These are phyloP conservation scores for Colaptes auratus DNA, from an alignment of 2,113 vertebrate species.

Conservation along the genomic window DNA sequence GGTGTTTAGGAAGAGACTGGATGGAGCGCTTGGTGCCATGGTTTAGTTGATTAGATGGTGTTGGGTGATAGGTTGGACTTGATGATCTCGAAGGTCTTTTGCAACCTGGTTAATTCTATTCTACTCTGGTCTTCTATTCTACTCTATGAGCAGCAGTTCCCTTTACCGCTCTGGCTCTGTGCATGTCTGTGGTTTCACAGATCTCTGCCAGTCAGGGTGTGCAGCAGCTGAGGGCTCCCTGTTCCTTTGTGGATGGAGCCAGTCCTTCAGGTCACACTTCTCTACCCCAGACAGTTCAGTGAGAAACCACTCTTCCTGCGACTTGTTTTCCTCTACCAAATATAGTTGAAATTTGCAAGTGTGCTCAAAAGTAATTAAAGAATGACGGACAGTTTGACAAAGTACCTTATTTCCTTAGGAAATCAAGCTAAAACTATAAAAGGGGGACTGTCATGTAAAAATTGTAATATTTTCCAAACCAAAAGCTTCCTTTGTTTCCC, in stretches of 20 bases:
- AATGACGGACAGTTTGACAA: conserved; percentile 10
- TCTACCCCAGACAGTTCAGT: neutral
- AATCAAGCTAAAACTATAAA: neutral
- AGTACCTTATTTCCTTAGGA: conserved; percentile 32
- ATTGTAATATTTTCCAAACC: neutral
- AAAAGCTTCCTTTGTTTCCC: conserved; percentile 12
- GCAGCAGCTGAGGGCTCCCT: neutral
- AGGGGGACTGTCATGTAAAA: neutral
- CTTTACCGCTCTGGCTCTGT: neutral
- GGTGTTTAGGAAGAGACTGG: too few species aligned
- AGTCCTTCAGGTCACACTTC: rapidly evolving
- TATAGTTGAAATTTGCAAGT: neutral
- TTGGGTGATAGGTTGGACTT: too few species aligned
- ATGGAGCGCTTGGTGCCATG: too few species aligned
- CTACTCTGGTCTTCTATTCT: too few species aligned
- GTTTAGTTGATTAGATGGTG: too few species aligned
- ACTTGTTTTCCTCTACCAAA: conserved; percentile 22
- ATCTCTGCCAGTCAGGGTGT: neutral
- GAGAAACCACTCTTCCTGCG: neutral
- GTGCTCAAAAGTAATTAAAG: conserved; percentile 23
- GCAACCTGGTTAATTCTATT: too few species aligned
- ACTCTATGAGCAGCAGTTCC: neutral
- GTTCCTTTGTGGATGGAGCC: neutral
- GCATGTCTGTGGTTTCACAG: neutral
- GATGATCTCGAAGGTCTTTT: too few species aligned